Evolutionary conservation across 2,797 vertebrate species (phyloP), one percentile per base, ranked within the genome.

Genomic region (Pygocentrus nattereri): DNA sequence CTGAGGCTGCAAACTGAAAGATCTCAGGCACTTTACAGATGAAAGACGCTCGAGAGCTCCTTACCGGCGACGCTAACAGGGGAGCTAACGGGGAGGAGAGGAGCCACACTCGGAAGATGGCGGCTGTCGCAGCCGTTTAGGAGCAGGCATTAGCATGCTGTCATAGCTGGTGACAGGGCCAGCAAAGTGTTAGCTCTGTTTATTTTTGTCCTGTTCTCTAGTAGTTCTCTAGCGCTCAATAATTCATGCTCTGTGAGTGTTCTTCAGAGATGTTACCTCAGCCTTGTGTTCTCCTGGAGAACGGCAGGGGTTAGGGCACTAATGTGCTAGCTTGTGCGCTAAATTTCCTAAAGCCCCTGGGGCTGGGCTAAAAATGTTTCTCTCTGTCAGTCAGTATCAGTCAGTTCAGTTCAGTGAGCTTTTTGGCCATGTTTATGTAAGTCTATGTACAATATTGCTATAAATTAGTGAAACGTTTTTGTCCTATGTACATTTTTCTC

Each of bases 1-100:
- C 88, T 85, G 87, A 88, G 81, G 85, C 86, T 86, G 87, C 85
- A 87, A 90, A 74, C 85, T 52, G 31, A 15, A 78, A 87, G 90
- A 89, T 92, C 80, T 59, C 59, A 67, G 30, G 74, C 50, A 80
- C 67, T 80, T 47, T 31, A 74, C 19, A 62, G 80, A 79, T 65
- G 68, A 82, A 71, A 58, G 49, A 49, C 27, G 41, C 84, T 5
- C 4, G 30, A 80, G 74, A 59, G 44, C 52, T 15, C 38, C 59
- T 69, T 25, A 67, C 30, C 13, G 47, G 62, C 71, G 50, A 19
- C 0, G 6, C 84, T 79, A 79, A 76, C 61, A 58, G 81, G 59
- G 25, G 54, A 74, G 59, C 65, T 62, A 44, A 70, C 27, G 25
- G 47, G 49, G 54, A 81, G 72, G 56, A 78, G 76, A 54, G 25